A percentile compares a stretch with the other conserved stretches of the same genome.
phyloP scores from a whole-genome alignment of 2,797 vertebrate species.

The Amblyraja radiata region DNA sequence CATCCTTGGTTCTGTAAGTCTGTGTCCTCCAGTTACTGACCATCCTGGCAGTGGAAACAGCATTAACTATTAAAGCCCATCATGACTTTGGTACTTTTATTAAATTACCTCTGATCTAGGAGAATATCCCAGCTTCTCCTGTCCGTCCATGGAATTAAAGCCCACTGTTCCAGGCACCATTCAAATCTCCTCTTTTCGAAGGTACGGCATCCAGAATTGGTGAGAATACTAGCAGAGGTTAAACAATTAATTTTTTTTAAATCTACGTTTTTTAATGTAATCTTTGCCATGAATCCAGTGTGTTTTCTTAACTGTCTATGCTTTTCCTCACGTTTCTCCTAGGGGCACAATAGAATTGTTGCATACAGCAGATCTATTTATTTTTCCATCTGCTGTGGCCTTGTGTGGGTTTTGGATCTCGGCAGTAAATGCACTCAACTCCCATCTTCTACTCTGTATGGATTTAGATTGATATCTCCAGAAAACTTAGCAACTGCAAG shows the following conservation, averaged over 20 bases:
- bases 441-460: constrained; percentile 73
- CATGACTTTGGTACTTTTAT: neutral
- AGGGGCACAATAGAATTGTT: constrained; percentile 96
- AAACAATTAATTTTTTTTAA: neutral
- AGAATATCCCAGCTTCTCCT: no score
- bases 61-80: neutral
- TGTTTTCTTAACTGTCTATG: constrained; percentile 37
- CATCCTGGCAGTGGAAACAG: no score
- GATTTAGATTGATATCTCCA: constrained; percentile 77
- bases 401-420: constrained; percentile 87
- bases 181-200: neutral
- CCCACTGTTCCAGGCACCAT: neutral
- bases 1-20: no score
- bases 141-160: neutral
- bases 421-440: constrained; percentile 70
- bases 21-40: no score
- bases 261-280: neutral
- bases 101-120: neutral
- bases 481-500: constrained; percentile 67
- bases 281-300: neutral
- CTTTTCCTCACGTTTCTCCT: constrained; percentile 46
- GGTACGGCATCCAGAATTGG: neutral
- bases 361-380: constrained; percentile 90
- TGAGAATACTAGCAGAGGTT: neutral
- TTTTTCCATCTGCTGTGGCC: constrained; percentile 88